Conservation (phyloP, 1,140 invertebrate species). For the Harlomillsia oculata region DNA sequence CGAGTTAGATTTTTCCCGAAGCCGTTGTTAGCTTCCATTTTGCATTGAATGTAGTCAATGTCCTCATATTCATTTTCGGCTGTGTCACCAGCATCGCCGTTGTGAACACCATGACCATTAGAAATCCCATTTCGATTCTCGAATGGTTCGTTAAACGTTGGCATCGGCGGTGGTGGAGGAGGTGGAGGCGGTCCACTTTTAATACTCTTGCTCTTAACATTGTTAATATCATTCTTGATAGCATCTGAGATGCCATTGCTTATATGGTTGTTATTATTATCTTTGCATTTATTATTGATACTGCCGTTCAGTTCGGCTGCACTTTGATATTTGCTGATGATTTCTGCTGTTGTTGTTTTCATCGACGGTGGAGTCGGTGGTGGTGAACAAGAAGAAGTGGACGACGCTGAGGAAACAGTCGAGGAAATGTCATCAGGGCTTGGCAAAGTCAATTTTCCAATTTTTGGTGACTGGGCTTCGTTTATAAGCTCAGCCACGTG, state of each 20-base stretch:
- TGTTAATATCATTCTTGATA: slow-evolving; percentile 2
- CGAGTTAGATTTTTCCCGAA: slow-evolving; percentile 17
- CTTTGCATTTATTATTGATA: slow-evolving; percentile 1
- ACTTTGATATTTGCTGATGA: too few relatives aligned
- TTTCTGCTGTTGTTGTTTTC: slow-evolving; percentile 37
- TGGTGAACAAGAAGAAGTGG: slow-evolving; percentile 3
- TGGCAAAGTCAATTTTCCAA: too few relatives aligned
- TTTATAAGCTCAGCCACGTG: slow-evolving; percentile 18
- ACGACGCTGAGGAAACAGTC: slow-evolving; percentile 8
- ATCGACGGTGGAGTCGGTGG: slow-evolving; percentile 22
- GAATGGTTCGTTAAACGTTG: slow-evolving; percentile 1
- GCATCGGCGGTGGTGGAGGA: slow-evolving; percentile 30
- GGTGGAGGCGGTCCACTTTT: slow-evolving; percentile 20
- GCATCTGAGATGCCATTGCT: not conserved
- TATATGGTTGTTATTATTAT: not conserved
- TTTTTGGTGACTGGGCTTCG: slow-evolving; percentile 12
- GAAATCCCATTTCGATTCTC: not conserved
- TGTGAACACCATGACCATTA: not conserved
- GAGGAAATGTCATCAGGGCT: not conserved
- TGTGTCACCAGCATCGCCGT: not conserved
- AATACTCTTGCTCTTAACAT: slow-evolving; percentile 9
- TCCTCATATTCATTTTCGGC: slow-evolving; percentile 37
- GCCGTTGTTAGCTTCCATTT: slow-evolving; percentile 5
- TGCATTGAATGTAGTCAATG: slow-evolving; percentile 24
- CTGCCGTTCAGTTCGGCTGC: not conserved